These are phyloP conservation scores for Heliconius hermathena DNA, from an alignment of 1,140 invertebrate species.

Conservation along the genomic window DNA sequence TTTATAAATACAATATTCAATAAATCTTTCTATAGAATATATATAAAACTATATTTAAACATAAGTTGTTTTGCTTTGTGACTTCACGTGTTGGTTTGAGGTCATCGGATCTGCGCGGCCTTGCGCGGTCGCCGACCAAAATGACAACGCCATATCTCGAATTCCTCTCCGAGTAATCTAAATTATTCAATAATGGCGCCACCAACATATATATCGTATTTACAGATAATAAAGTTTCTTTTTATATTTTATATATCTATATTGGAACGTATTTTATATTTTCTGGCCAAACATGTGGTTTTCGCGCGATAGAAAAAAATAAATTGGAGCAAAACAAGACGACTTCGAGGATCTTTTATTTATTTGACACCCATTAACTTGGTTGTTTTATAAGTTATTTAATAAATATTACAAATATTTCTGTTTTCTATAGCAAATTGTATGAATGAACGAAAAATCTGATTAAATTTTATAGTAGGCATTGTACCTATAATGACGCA, in stretches of 20 bases:
- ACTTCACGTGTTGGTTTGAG: conserved; percentile 55
- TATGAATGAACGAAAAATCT: too few relatives aligned
- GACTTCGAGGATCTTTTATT: conserved; percentile 1
- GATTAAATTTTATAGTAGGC: too few relatives aligned
- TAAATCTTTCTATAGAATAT: neutral
- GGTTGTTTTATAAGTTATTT: neutral
- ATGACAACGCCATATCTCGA: conserved; percentile 63
- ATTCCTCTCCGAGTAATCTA: conserved; percentile 46
- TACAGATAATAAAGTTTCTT: conserved; percentile 25
- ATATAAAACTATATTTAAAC: conserved; percentile 1
- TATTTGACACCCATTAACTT: neutral
- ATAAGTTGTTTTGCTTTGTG: conserved; percentile 39
- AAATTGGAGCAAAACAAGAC: conserved; percentile 23
- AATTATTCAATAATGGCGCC: conserved; percentile 40
- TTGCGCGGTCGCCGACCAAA: conserved; percentile 75
- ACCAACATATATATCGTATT: conserved; percentile 27
- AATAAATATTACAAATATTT: neutral
- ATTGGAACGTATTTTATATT: neutral
- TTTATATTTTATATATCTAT: too few relatives aligned
- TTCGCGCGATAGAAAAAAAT: conserved; percentile 9
- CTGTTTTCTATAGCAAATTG: neutral
- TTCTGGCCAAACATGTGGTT: conserved; percentile 8
- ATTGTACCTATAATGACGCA: neutral
- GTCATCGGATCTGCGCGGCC: conserved; percentile 72
- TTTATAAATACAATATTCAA: neutral